These are phyloP conservation scores for Rana temporaria DNA, from an alignment of 2,113 vertebrate genomes.

Conservation along the genomic window DNA sequence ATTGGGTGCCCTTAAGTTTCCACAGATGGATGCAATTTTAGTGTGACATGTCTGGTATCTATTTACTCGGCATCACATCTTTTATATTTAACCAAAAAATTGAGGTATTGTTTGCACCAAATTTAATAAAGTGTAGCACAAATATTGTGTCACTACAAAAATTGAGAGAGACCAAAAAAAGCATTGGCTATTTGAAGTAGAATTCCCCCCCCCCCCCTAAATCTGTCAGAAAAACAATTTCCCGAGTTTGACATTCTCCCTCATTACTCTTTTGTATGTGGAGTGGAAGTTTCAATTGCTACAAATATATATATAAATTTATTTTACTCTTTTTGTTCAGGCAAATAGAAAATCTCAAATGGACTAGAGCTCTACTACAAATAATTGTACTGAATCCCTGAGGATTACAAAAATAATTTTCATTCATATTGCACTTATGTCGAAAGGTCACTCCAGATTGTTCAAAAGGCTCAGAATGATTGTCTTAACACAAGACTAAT, in stretches of 20 bases:
- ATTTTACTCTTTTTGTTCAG: not conserved
- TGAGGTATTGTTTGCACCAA: too few species aligned
- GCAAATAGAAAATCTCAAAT: constrained; percentile 24
- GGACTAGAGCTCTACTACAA: constrained; percentile 7
- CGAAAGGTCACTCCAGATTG: constrained; percentile 44
- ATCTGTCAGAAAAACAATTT: constrained; percentile 20
- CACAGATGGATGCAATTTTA: too few species aligned
- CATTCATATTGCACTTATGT: constrained; percentile 32
- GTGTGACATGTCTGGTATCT: too few species aligned
- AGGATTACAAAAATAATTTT: constrained; percentile 40
- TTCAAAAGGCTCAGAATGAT: constrained; percentile 41
- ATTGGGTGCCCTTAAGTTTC: too few species aligned
- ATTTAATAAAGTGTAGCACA: too few species aligned
- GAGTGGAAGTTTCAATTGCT: constrained; percentile 1
- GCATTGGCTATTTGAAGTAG: too few species aligned
- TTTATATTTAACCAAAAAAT: too few species aligned
- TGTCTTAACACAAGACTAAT: constrained; percentile 48
- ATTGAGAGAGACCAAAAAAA: too few species aligned
- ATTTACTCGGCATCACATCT: too few species aligned
- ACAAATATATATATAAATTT: not conserved
- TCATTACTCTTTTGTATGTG: too few species aligned
- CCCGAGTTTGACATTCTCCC: not conserved
- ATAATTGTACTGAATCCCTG: constrained; percentile 36
- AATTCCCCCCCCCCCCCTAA: too few species aligned
- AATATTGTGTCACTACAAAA: too few species aligned